These are phyloP conservation scores for Cataglyphis hispanica DNA, from an alignment of 1,140 invertebrate genomes.

Conservation along the genomic window DNA sequence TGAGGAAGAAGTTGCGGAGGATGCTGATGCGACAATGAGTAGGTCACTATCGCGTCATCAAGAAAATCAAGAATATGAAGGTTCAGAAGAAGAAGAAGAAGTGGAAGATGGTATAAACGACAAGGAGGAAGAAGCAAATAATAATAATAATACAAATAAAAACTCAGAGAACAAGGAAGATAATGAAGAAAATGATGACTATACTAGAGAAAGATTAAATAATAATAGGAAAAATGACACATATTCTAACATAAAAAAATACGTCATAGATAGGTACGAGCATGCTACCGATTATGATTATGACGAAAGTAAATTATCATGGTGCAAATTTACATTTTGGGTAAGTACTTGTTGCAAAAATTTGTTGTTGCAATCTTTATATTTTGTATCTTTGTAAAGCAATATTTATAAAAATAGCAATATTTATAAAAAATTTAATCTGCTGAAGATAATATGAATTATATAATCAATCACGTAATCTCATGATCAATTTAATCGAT, in stretches of 20 bases:
- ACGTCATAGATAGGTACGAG: conserved; percentile 81
- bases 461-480: neutral
- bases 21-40: conserved; percentile 88
- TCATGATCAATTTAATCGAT: no score
- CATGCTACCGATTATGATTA: conserved; percentile 91
- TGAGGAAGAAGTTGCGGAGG: conserved; percentile 88
- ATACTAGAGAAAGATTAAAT: conserved; percentile 69
- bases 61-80: conserved; percentile 92
- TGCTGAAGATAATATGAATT: neutral
- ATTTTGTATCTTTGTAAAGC: neutral
- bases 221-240: conserved; percentile 82
- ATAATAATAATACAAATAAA: conserved; percentile 55
- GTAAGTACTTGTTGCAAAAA: conserved; percentile 82
- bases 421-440: no score
- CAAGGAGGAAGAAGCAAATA: conserved; percentile 86
- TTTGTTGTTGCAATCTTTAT: neutral
- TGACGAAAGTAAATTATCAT: conserved; percentile 90
- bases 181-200: conserved; percentile 79
- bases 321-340: conserved; percentile 91
- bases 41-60: conserved; percentile 88
- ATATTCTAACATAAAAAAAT: conserved; percentile 76
- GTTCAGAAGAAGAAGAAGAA: conserved; percentile 88
- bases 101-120: conserved; percentile 80
- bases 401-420: neutral
- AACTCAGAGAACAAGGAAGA: conserved; percentile 79